Evolutionary conservation across 1,140 invertebrate species (phyloP), one percentile per base, ranked within the genome.

Genomic region (Gryllus bimaculatus): DNA sequence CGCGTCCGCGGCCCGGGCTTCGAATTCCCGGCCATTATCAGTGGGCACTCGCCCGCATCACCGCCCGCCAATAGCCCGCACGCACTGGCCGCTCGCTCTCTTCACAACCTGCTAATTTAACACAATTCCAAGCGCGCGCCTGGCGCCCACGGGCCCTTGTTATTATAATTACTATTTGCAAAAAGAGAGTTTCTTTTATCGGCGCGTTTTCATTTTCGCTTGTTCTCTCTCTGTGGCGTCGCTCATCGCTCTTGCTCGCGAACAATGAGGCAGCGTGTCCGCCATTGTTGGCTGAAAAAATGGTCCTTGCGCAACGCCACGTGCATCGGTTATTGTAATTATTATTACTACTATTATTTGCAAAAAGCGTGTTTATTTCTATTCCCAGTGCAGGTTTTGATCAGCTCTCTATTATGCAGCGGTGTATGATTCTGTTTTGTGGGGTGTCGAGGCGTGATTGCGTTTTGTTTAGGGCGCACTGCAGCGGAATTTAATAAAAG

Each of bases 301-400:
- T 66, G 54, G 2, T 13, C 7, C 54, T 66, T 66, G 18, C 54
- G 1, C 54, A 10, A 7, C 54, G 18, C 10, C 54, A 18, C 54
- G 54, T 18, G 18, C 54, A 66, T 66, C 18, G 54, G 54, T 66
- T 66, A 66, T 66, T 66, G 54, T 66, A 66, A 66, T 66, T 66
- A 66, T 66, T 66, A 66, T 66, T 66, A 66, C 18, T 66, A 66
- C 18, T 66, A 66, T 66, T 66, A 66, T 66, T 66, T 66, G 18
- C 54, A 66, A 66, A 66, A 66, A 66, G 54, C 54, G 54, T 66
- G 54, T 66, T 66, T 66, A 66, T 66, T 66, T 66, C 54, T 66
- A 66, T 66, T 66, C 18, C 54, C 10, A 2, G 2, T 10, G 54
- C 54, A 66, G 10, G 18, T 66, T 66, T 66, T 66, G 54, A 66